Percentiles rank a stretch among this genome's conserved stretches.
phyloP scores from a whole-genome alignment of 2,888 invertebrate species.

The Melieria crassipennis region DNA sequence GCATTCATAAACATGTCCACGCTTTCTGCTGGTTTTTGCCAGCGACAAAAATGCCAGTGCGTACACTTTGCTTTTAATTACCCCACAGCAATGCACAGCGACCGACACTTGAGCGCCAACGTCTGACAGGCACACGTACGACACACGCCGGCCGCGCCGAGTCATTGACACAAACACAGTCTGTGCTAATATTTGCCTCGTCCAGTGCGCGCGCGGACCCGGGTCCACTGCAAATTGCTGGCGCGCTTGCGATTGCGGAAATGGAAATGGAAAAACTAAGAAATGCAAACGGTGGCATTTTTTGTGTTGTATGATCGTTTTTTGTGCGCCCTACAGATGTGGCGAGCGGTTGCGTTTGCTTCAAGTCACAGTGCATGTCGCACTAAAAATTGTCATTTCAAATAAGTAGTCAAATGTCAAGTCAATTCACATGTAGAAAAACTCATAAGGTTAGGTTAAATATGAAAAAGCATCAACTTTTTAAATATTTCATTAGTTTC shows the following conservation, averaged over 20 bases:
- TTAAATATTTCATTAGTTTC: no score
- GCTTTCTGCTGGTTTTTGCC: no score
- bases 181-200: conserved; percentile 19
- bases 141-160: conserved; percentile 6
- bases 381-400: no score
- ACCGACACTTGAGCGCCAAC: conserved; percentile 14
- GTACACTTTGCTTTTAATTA: conserved; percentile 30
- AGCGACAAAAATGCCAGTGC: background rate
- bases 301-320: no score
- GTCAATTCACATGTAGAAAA: background rate
- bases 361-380: no score
- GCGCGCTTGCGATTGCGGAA: conserved; percentile 8
- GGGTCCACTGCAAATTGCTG: no score
- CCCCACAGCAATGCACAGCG: conserved; percentile 24
- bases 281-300: background rate
- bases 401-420: no score
- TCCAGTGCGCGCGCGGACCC: no score
- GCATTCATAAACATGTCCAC: no score
- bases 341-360: no score
- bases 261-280: conserved; percentile 2
- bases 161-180: conserved; percentile 31
- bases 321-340: no score
- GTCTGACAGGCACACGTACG: conserved; percentile 13
- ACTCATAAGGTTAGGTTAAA: background rate
- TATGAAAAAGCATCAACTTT: background rate